Percentiles rank a stretch among this genome's conserved stretches.
Evolutionary conservation across 2,113 vertebrate genomes (phyloP).

Genomic region (Sterna hirundo): DNA sequence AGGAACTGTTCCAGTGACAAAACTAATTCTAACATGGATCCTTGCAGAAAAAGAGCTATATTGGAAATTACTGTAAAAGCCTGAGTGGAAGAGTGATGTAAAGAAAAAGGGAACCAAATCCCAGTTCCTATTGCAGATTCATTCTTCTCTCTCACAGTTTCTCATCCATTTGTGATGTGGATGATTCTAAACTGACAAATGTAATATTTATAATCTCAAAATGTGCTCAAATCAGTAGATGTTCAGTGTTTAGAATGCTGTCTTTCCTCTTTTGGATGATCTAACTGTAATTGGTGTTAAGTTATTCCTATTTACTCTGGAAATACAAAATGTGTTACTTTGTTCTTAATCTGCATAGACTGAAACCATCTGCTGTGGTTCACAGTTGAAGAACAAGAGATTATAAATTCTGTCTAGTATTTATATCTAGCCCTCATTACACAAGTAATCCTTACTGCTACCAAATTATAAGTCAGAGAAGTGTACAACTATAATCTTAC

Average conservation of each 20-base stretch:
- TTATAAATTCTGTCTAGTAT: background rate
- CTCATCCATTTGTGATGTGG: background rate
- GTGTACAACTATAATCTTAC: background rate
- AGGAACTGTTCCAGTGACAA: background rate
- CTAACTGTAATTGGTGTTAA: constrained; percentile 26
- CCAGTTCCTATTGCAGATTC: background rate
- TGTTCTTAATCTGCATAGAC: constrained; percentile 43
- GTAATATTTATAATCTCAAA: constrained; percentile 30
- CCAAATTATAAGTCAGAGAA: background rate
- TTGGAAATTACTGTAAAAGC: background rate
- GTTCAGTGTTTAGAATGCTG: background rate
- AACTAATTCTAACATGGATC: background rate
- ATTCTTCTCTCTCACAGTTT: background rate
- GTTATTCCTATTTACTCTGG: constrained; percentile 50
- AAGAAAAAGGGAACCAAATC: background rate
- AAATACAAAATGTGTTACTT: constrained; percentile 52
- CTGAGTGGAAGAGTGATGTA: background rate
- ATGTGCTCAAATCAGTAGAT: background rate
- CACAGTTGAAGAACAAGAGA: constrained; percentile 11
- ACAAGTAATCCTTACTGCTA: constrained; percentile 8
- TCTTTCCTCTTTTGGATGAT: background rate
- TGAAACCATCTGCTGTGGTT: constrained; percentile 47
- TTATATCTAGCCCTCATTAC: background rate
- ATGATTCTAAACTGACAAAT: constrained; percentile 9
- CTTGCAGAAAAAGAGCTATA: background rate